Percentiles rank a stretch among this genome's conserved stretches.
Evolutionary conservation across 2,797 vertebrate species (phyloP).

Genomic region (Neosilurus mollespiculum): DNA sequence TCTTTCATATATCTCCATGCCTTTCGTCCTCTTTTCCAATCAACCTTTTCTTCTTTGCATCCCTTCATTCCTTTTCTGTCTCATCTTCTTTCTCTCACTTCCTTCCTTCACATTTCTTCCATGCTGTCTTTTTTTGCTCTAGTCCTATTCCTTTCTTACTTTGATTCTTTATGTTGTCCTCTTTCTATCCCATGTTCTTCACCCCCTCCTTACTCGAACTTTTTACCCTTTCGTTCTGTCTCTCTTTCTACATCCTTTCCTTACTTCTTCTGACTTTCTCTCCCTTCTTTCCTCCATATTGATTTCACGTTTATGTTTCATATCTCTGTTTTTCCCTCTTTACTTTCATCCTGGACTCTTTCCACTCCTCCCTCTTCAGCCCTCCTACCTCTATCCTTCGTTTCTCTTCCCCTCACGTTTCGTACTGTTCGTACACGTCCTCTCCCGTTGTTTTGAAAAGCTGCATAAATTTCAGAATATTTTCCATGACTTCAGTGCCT

Average conservation of each 20-base stretch:
- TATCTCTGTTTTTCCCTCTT: neutral
- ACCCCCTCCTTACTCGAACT: no score
- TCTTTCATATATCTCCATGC: neutral
- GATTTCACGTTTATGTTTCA: neutral
- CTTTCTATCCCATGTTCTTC: constrained; percentile 43
- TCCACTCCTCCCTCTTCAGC: constrained; percentile 8
- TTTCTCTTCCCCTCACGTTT: neutral
- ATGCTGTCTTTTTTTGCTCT: constrained; percentile 16
- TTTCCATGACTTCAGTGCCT: constrained; percentile 80
- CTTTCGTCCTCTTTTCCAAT: neutral
- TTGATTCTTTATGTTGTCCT: neutral
- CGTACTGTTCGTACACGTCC: no score
- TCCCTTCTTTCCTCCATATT: neutral
- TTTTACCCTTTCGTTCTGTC: constrained; percentile 14
- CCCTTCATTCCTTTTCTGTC: neutral
- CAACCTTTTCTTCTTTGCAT: neutral
- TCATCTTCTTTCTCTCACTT: neutral
- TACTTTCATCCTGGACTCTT: neutral
- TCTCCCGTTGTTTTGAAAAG: constrained; percentile 73
- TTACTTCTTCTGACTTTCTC: neutral
- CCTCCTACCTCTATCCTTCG: neutral
- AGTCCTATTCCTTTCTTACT: neutral
- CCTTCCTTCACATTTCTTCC: neutral
- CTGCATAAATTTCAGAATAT: constrained; percentile 76
- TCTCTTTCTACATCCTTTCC: neutral